A percentile compares a stretch with the other conserved stretches of the same genome.
Evolutionary conservation across 2,797 vertebrate genomes (phyloP).

Genomic region (Gallinago stenura): DNA sequence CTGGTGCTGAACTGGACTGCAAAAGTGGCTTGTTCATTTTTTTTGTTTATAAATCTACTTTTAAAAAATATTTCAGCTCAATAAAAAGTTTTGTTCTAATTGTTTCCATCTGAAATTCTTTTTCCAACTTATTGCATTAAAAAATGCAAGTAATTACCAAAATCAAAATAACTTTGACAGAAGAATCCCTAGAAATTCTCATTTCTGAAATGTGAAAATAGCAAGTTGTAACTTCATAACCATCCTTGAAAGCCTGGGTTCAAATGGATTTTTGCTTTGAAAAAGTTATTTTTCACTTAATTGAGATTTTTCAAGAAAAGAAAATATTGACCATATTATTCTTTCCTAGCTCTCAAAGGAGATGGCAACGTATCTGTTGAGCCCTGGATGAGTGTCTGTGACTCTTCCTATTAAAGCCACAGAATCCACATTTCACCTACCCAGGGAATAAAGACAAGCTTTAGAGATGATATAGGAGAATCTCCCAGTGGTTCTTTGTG

Average conservation of each 20-base stretch:
- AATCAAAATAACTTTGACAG: background rate
- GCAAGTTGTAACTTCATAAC: background rate
- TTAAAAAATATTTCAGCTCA: background rate
- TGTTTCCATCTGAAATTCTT: background rate
- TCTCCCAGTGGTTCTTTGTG: background rate
- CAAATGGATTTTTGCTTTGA: background rate
- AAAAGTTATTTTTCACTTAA: background rate
- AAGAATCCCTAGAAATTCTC: background rate
- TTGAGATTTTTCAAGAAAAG: background rate
- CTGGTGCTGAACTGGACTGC: background rate
- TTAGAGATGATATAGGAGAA: background rate
- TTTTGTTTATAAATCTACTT: background rate
- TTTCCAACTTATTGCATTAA: background rate
- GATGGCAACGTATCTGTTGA: background rate
- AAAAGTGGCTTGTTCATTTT: background rate
- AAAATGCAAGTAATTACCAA: background rate
- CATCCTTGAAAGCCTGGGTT: background rate
- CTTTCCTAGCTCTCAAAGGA: background rate
- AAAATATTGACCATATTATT: background rate
- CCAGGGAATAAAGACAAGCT: background rate
- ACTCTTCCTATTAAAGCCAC: background rate
- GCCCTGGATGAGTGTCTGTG: background rate
- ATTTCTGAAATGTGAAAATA: background rate
- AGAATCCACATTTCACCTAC: background rate
- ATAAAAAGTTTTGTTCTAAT: background rate